These are phyloP conservation scores for Drosophila picticornis DNA, from an alignment of 2,888 invertebrate species.

Conservation along the genomic window DNA sequence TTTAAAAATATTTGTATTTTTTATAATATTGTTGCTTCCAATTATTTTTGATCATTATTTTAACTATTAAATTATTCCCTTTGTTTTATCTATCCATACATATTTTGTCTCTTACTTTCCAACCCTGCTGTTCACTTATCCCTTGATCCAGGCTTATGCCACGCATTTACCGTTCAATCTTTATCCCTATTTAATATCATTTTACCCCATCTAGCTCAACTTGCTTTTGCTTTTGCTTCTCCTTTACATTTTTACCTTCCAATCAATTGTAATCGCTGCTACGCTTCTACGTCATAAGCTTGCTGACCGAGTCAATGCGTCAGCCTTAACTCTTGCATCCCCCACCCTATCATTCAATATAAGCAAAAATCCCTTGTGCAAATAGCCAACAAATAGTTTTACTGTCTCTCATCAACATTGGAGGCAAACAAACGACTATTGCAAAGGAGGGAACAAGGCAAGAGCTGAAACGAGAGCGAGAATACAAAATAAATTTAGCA, in stretches of 20 bases:
- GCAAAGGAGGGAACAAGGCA: slow-evolving; percentile 15
- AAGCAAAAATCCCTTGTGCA: slow-evolving; percentile 49
- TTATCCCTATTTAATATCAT: slow-evolving; percentile 34
- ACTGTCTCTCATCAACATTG: slow-evolving; percentile 43
- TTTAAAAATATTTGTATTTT: not conserved
- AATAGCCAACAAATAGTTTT: slow-evolving; percentile 61
- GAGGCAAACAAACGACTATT: slow-evolving; percentile 51
- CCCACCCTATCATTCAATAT: not conserved
- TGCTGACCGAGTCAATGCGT: slow-evolving; percentile 21
- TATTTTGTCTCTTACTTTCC: not conserved
- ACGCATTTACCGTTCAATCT: slow-evolving; percentile 10
- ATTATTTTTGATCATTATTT: not conserved
- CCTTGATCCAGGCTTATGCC: slow-evolving; percentile 10
- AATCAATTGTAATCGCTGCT: slow-evolving; percentile 42
- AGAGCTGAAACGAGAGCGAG: slow-evolving; percentile 16
- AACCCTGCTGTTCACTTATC: not conserved
- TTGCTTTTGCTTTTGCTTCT: not conserved
- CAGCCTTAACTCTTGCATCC: slow-evolving; percentile 13
- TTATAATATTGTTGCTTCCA: not conserved
- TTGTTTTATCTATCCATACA: not conserved
- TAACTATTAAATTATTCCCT: not conserved
- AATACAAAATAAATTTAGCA: slow-evolving; percentile 40
- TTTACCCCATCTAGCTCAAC: slow-evolving; percentile 14
- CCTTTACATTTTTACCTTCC: slow-evolving; percentile 13
- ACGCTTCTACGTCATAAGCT: slow-evolving; percentile 34